A percentile compares a stretch with the other conserved stretches of the same genome.
Conservation (phyloP, 2,888 invertebrate species). For the Dorcus parallelipipedus region DNA sequence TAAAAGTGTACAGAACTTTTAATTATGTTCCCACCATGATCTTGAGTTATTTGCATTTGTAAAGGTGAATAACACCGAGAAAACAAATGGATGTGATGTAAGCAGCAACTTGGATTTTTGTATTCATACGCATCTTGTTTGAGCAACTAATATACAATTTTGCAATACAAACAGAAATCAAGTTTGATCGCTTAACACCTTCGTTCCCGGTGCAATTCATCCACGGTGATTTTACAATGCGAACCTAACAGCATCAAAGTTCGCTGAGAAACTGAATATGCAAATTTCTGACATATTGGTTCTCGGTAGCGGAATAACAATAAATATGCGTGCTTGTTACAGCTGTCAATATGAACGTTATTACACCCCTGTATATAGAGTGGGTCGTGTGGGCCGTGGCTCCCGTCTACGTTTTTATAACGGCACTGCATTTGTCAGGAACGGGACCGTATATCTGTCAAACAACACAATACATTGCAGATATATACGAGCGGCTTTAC, state of each 20-base stretch:
- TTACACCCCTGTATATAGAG: slow-evolving; percentile 31
- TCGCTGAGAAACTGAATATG: slow-evolving; percentile 33
- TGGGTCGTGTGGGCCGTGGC: slow-evolving; percentile 40
- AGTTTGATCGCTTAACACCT: slow-evolving; percentile 15
- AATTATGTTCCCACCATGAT: not conserved
- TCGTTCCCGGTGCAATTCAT: slow-evolving; percentile 4
- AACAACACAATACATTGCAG: slow-evolving; percentile 38
- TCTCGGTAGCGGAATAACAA: slow-evolving; percentile 38
- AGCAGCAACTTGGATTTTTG: not conserved
- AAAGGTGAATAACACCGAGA: not conserved
- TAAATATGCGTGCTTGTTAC: slow-evolving; percentile 36
- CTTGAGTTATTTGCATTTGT: not conserved
- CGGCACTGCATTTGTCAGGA: slow-evolving; percentile 42
- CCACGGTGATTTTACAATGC: slow-evolving; percentile 1
- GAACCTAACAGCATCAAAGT: slow-evolving; percentile 7
- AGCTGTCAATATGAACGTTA: slow-evolving; percentile 41
- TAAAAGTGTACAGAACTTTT: not conserved
- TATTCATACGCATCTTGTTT: slow-evolving; percentile 3
- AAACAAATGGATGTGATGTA: too few species aligned
- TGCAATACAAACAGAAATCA: slow-evolving; percentile 11
- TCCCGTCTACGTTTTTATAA: slow-evolving; percentile 40
- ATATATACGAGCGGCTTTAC: slow-evolving; percentile 37
- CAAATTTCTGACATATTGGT: slow-evolving; percentile 40
- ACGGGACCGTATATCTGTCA: slow-evolving; percentile 44
- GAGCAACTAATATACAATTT: slow-evolving; percentile 13